Percentiles rank a stretch among this genome's conserved stretches.
phyloP scores from a whole-genome alignment of 1,140 invertebrate genomes.

The Elysia chlorotica region DNA sequence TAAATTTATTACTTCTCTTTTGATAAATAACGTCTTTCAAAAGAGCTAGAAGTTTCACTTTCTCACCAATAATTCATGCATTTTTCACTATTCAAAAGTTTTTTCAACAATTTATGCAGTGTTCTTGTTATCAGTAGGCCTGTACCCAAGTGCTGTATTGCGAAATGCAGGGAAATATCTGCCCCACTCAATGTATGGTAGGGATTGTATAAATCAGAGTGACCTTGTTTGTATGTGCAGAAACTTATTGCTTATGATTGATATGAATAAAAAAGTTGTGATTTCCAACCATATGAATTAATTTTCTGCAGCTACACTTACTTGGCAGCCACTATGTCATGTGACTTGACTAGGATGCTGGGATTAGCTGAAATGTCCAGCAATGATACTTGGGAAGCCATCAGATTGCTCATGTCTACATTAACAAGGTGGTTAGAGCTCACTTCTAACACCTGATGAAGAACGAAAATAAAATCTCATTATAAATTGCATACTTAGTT shows the following conservation, averaged over 20 bases:
- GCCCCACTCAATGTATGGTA: background rate
- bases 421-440: conserved; percentile 58
- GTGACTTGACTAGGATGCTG: conserved; percentile 49
- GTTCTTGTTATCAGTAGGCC: background rate
- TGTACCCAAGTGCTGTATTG: too few relatives aligned
- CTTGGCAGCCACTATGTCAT: conserved; percentile 54
- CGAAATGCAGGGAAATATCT: background rate
- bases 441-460: conserved; percentile 56
- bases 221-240: background rate
- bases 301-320: too few relatives aligned
- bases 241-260: background rate
- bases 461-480: too few relatives aligned
- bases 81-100: background rate
- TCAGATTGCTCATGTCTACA: conserved; percentile 54
- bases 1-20: background rate
- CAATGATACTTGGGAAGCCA: conserved; percentile 56
- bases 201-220: background rate
- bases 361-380: conserved; percentile 60
- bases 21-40: too few relatives aligned
- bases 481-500: too few relatives aligned
- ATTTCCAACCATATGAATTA: too few relatives aligned
- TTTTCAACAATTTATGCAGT: background rate
- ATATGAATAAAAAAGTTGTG: background rate
- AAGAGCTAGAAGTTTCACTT: too few relatives aligned
- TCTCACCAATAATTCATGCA: too few relatives aligned